Conservation (phyloP, 2,797 vertebrate species). For the Crocodylus rhombifer region DNA sequence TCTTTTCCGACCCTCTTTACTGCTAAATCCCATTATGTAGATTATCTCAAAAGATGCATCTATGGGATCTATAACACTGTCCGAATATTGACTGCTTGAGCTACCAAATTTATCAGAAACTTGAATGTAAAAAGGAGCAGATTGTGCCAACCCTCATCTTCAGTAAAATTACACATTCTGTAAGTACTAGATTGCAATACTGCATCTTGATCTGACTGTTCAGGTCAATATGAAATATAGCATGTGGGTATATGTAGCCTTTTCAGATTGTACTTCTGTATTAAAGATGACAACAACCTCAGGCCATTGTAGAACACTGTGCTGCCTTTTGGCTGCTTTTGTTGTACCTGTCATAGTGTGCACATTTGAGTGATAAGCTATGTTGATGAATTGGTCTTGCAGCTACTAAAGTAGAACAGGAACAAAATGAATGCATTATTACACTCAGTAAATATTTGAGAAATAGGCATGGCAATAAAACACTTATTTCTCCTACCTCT, state of each 20-base stretch:
- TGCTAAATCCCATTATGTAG: background rate
- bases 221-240: background rate
- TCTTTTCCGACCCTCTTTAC: background rate
- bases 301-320: background rate
- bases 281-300: background rate
- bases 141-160: background rate
- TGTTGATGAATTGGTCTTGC: background rate
- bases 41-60: background rate
- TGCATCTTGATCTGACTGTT: background rate
- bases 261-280: background rate
- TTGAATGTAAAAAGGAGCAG: background rate
- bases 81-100: background rate
- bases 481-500: background rate
- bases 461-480: background rate
- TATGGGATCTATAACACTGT: background rate
- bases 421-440: background rate
- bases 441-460: background rate
- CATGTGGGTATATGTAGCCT: background rate
- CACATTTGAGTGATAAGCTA: background rate
- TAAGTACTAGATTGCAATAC: background rate
- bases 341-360: background rate
- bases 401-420: background rate
- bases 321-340: background rate
- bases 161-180: background rate
- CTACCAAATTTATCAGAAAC: background rate